phyloP scores from a whole-genome alignment of 2,797 vertebrate species.

The Anisognathus igniventris region DNA sequence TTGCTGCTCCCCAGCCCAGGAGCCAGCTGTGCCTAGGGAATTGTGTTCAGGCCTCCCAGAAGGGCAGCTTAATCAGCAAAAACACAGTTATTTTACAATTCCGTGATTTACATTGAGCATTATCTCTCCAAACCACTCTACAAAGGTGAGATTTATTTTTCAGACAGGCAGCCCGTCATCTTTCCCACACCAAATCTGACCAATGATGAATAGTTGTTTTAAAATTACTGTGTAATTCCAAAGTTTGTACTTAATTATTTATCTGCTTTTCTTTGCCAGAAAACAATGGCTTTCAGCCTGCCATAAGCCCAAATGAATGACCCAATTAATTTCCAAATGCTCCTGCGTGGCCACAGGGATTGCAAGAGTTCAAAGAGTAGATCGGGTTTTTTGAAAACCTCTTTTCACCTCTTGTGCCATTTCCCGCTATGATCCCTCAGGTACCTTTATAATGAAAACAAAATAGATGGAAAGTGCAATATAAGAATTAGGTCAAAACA shows the following conservation, averaged over 20 bases:
- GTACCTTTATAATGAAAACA: not conserved
- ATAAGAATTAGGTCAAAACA: not conserved
- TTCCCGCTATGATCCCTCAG: not conserved
- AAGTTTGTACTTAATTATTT: constrained; percentile 39
- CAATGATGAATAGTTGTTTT: not conserved
- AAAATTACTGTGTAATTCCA: not conserved
- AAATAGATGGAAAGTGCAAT: not conserved
- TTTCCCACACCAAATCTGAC: not conserved
- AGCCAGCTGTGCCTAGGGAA: not conserved
- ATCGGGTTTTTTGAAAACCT: not conserved
- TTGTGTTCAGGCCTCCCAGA: not conserved
- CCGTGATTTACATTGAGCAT: not conserved
- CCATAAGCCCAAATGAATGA: not conserved
- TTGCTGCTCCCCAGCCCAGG: not conserved
- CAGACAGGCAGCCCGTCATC: not conserved
- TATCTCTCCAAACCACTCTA: rapidly evolving
- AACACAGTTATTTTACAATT: not conserved
- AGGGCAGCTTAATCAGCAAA: not conserved
- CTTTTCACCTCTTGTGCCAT: not conserved
- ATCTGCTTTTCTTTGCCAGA: constrained; percentile 19
- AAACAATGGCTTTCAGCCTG: not conserved
- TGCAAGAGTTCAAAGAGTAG: not conserved
- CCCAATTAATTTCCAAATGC: not conserved
- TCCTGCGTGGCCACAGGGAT: not conserved
- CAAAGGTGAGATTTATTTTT: not conserved